Evolutionary conservation across 2,888 invertebrate genomes (phyloP).

Genomic region (Pharmacophagus antenor): DNA sequence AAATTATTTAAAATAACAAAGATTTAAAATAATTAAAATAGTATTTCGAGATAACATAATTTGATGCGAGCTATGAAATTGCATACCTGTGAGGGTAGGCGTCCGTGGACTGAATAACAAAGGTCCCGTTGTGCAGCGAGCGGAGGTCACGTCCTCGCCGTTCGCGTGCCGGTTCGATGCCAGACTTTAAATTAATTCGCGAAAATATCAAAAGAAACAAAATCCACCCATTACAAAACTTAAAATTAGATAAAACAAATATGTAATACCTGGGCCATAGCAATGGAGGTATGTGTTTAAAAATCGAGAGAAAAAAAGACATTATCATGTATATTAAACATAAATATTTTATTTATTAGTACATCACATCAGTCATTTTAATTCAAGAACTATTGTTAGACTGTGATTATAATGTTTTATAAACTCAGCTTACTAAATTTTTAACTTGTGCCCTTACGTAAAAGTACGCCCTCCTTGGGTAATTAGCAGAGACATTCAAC

Average conservation of each 20-base stretch:
- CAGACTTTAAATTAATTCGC: slow-evolving; percentile 38
- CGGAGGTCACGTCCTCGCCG: slow-evolving; percentile 66
- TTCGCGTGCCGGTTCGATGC: slow-evolving; percentile 59
- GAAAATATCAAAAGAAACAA: slow-evolving; percentile 35
- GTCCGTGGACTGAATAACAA: slow-evolving; percentile 61
- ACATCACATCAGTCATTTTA: too few species aligned
- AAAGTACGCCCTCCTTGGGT: too few species aligned
- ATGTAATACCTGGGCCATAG: background rate
- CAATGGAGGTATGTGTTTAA: background rate
- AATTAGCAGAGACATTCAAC: too few species aligned
- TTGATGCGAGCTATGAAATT: slow-evolving; percentile 48
- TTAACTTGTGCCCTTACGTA: too few species aligned
- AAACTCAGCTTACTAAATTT: too few species aligned
- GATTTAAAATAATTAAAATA: slow-evolving; percentile 28
- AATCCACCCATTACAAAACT: background rate
- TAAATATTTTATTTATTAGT: too few species aligned
- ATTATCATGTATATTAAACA: background rate
- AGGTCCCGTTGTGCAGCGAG: slow-evolving; percentile 53
- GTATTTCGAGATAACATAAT: slow-evolving; percentile 34
- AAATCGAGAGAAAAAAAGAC: background rate
- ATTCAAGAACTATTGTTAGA: too few species aligned
- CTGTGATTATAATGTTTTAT: too few species aligned
- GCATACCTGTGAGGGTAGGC: slow-evolving; percentile 50
- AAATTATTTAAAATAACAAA: too few species aligned
- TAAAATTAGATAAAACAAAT: background rate